A percentile compares a stretch with the other conserved stretches of the same genome.
Evolutionary conservation across 1,140 invertebrate species (phyloP).

Genomic region (Dendroctonus ponderosae): DNA sequence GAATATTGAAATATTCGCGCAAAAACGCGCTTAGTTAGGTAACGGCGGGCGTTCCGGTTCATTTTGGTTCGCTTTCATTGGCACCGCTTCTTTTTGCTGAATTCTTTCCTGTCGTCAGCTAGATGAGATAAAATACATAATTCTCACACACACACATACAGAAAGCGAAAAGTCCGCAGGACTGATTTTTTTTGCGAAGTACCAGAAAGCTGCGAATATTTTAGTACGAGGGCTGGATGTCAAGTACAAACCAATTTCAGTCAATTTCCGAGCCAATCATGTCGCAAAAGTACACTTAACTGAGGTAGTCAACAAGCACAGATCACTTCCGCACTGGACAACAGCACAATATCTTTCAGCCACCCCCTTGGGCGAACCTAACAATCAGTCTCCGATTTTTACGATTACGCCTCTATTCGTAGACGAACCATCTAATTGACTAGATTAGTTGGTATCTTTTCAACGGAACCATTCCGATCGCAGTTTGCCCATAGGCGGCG

Average conservation of each 20-base stretch:
- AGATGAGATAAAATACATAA: too few species aligned
- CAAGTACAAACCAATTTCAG: not conserved
- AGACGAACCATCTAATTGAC: constrained; percentile 8
- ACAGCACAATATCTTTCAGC: not conserved
- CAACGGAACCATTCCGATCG: not conserved
- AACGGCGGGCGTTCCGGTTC: too few species aligned
- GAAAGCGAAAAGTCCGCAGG: too few species aligned
- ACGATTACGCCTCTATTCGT: not conserved
- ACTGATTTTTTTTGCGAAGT: too few species aligned
- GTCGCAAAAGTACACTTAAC: constrained; percentile 1
- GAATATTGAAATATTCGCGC: too few species aligned
- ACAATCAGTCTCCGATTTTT: not conserved
- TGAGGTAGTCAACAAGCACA: not conserved
- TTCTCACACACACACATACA: too few species aligned
- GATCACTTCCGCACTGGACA: not conserved
- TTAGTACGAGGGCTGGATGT: too few species aligned
- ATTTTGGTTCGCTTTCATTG: too few species aligned
- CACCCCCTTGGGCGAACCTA: not conserved
- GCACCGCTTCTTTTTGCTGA: too few species aligned
- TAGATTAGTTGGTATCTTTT: constrained; percentile 4
- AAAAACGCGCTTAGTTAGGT: too few species aligned
- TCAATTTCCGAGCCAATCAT: not conserved
- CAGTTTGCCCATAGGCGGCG: not conserved
- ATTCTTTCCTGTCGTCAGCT: too few species aligned
- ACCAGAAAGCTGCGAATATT: too few species aligned